Conservation (phyloP, 2,797 vertebrate species). For the Trachurus trachurus region DNA sequence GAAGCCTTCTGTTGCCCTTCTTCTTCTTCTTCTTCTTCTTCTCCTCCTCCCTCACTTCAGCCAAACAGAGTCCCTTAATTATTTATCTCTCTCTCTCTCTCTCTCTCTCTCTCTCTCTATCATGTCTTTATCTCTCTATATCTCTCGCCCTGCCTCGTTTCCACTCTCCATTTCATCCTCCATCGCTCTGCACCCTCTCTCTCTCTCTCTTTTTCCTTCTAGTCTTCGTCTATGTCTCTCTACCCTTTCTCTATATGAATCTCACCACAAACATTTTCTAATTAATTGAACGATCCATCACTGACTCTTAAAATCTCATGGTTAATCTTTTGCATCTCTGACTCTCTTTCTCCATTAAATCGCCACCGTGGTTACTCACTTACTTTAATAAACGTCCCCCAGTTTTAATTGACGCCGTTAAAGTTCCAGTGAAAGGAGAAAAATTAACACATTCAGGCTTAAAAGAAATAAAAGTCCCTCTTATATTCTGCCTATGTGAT, state of each 20-base stretch:
- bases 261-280: neutral
- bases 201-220: constrained; percentile 43
- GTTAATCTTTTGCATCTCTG: neutral
- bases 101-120: constrained; percentile 27
- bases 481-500: no score
- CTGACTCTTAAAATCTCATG: no score
- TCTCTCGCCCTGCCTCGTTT: constrained; percentile 33
- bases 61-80: constrained; percentile 74
- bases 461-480: no score
- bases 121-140: constrained; percentile 8
- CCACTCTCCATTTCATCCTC: constrained; percentile 32
- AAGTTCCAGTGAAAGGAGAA: no score
- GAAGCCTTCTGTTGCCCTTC: constrained; percentile 59
- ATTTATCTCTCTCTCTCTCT: constrained; percentile 67
- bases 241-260: constrained; percentile 17
- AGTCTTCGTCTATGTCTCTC: neutral
- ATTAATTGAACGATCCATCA: neutral
- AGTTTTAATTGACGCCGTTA: no score
- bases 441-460: no score
- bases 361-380: neutral
- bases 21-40: constrained; percentile 15
- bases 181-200: neutral
- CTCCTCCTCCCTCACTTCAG: constrained; percentile 41
- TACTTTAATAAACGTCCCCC: no score
- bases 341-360: neutral